phyloP scores from a whole-genome alignment of 2,113 vertebrate genomes.

The Etia nguti region DNA sequence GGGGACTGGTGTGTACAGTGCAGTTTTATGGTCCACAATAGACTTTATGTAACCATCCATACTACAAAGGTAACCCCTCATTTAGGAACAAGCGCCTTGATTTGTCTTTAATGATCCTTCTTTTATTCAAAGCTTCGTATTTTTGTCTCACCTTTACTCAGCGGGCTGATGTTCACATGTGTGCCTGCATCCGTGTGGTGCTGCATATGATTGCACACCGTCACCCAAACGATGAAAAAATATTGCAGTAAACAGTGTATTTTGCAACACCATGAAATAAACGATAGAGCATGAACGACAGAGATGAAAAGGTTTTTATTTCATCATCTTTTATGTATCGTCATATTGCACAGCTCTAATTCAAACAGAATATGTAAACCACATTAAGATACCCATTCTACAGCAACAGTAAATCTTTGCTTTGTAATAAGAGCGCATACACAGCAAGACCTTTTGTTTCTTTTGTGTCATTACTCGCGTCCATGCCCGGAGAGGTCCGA shows the following conservation, averaged over 20 bases:
- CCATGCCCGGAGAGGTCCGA: neutral
- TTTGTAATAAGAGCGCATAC: neutral
- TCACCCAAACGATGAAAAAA: neutral
- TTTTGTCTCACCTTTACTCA: neutral
- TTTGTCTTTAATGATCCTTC: neutral
- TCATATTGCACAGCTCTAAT: neutral
- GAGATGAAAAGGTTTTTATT: neutral
- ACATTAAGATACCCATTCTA: neutral
- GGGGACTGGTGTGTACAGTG: rapidly evolving
- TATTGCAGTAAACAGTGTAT: neutral
- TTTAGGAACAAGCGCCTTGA: neutral
- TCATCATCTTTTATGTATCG: neutral
- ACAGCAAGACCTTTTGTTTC: neutral
- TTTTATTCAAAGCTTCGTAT: neutral
- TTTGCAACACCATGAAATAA: neutral
- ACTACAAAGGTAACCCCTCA: neutral
- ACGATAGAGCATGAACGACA: neutral
- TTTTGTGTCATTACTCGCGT: neutral
- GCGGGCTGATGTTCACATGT: neutral
- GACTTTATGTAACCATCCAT: neutral
- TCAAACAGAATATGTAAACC: neutral
- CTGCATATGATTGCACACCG: neutral
- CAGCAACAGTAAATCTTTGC: neutral
- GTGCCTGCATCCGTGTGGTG: neutral
- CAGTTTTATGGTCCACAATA: neutral